phyloP scores from a whole-genome alignment of 2,113 vertebrate genomes.

The Enhydra lutris region DNA sequence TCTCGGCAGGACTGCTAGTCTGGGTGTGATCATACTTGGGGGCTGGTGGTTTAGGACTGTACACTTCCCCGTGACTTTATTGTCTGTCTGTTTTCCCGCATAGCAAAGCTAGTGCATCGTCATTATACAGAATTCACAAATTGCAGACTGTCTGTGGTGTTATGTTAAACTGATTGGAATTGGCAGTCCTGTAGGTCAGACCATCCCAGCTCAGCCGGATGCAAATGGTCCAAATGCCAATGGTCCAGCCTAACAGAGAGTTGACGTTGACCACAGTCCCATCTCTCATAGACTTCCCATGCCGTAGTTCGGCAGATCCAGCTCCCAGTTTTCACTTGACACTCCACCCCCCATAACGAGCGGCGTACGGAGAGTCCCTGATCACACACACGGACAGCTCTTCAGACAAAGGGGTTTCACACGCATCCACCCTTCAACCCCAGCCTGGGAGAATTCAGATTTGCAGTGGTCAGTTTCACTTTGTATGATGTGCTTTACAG shows the following conservation, averaged over 20 bases:
- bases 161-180: background rate
- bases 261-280: accelerated
- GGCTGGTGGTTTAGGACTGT: too few species aligned
- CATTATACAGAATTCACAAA: background rate
- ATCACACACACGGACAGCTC: too few species aligned
- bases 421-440: accelerated
- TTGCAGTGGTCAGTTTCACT: accelerated
- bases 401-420: background rate
- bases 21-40: background rate
- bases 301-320: accelerated
- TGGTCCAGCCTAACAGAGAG: background rate
- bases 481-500: background rate
- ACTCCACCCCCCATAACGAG: background rate
- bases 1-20: background rate
- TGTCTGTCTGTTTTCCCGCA: background rate
- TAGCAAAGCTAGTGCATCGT: background rate
- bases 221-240: too few species aligned
- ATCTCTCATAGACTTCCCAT: accelerated
- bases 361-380: accelerated
- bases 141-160: accelerated
- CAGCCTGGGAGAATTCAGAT: background rate
- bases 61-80: background rate
- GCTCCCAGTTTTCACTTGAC: background rate
- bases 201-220: background rate
- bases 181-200: background rate